A percentile compares a stretch with the other conserved stretches of the same genome.
phyloP scores from a whole-genome alignment of 2,797 vertebrate genomes.

The Dermochelys coriacea region DNA sequence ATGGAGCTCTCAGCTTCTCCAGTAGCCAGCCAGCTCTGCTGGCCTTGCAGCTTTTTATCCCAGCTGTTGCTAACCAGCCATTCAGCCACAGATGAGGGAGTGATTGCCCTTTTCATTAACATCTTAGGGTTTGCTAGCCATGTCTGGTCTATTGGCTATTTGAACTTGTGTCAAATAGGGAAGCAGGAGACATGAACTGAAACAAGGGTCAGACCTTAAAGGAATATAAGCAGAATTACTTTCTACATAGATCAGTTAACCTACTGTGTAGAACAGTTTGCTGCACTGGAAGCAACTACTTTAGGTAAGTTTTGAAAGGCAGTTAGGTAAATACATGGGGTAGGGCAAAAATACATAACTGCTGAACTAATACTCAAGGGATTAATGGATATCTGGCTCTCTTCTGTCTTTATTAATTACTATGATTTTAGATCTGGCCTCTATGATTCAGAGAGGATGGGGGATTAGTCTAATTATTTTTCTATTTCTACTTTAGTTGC shows the following conservation, averaged over 20 bases:
- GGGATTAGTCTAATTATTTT: not conserved
- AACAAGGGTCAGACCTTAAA: not conserved
- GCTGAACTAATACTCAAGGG: not conserved
- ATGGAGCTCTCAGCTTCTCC: too few relatives aligned
- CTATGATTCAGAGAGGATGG: not conserved
- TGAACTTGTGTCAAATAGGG: not conserved
- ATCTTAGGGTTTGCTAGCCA: not conserved
- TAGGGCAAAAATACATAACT: not conserved
- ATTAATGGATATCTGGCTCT: not conserved
- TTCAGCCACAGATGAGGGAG: not conserved
- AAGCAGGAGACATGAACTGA: not conserved
- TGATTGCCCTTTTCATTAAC: not conserved
- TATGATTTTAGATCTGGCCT: not conserved
- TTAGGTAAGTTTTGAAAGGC: not conserved
- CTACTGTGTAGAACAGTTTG: not conserved
- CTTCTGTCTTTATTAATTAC: not conserved
- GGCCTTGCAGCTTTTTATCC: not conserved
- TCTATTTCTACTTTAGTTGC: not conserved
- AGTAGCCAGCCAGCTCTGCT: too few relatives aligned
- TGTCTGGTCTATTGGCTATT: not conserved
- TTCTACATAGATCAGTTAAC: not conserved
- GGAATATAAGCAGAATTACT: not conserved
- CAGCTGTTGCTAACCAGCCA: not conserved
- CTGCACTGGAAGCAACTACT: not conserved
- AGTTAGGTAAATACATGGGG: not conserved